phyloP scores from a whole-genome alignment of 2,113 vertebrate genomes.

The Anhinga rufa region DNA sequence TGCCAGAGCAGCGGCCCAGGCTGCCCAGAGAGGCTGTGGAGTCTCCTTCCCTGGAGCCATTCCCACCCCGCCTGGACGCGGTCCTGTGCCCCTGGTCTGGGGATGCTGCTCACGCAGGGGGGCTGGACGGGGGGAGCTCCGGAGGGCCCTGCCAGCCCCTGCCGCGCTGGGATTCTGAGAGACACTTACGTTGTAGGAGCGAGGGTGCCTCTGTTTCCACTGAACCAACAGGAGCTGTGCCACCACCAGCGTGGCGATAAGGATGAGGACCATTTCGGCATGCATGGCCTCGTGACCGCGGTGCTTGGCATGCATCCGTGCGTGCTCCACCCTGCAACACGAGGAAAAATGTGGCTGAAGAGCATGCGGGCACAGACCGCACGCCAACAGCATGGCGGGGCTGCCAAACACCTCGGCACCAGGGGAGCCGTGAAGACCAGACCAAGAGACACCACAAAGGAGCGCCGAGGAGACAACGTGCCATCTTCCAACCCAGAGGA shows the following conservation, averaged over 20 bases:
- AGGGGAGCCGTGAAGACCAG: neutral
- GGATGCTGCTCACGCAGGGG: no score
- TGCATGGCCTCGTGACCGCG: slow-evolving; percentile 98
- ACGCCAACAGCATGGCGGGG: neutral
- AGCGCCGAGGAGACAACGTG: accelerated
- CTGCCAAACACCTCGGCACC: neutral
- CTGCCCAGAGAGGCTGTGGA: no score
- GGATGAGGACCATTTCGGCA: slow-evolving; percentile 98
- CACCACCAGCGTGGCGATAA: slow-evolving; percentile 93
- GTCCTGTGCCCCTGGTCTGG: no score
- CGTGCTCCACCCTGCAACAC: slow-evolving; percentile 89
- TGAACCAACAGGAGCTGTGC: slow-evolving; percentile 95
- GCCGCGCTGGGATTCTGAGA: neutral
- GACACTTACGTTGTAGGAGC: slow-evolving; percentile 95
- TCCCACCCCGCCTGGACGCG: no score
- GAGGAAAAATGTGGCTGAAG: neutral
- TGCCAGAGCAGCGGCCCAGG: no score
- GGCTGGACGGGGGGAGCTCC: no score
- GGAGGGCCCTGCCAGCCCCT: no score
- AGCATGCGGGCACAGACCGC: neutral
- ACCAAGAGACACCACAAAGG: neutral
- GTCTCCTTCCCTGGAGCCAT: no score
- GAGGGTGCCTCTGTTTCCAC: slow-evolving; percentile 96
- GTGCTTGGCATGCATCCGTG: slow-evolving; percentile 96
- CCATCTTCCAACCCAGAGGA: neutral